Evolutionary conservation across 2,113 vertebrate species (phyloP), one percentile per base, ranked within the genome.

Genomic region (Chamaea fasciata): DNA sequence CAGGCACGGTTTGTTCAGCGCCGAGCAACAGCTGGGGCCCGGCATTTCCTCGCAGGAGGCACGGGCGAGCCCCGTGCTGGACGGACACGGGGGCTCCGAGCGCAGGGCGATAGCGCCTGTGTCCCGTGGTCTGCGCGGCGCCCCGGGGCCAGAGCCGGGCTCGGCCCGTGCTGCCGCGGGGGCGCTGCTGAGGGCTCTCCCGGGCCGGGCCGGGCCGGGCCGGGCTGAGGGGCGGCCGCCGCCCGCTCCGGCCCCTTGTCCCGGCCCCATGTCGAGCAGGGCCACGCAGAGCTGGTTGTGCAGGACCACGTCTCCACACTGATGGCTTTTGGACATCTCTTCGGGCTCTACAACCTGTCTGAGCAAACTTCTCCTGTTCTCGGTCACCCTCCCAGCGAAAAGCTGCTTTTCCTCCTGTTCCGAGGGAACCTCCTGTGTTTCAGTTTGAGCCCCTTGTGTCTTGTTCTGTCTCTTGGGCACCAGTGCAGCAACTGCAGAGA

Each of bases 201-300:
- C 6, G 17, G 31, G 23, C 37, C 42, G 5, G 23, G 50, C 41
- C 5, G 28, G 37, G 37, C 37, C 37, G 37, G 37, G 37, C 37
- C 37, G 37, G 37, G 28, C 13, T 27, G 18, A 42, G 47, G 30
- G 8, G 46, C 7, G 7, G n/a, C 21, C 5, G 1, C 35, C 1
- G 2, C 14, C 37, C 8, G 2, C 17, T 52, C 23, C 23, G 4
- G 10, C 18, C 8, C 22, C 60, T 28, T n/a, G 24, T 13, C n/a
- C n/a, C 7, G 6, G n/a, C 3, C n/a, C 42, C n/a, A 7, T 20
- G 7, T 33, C 5, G 3, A 77, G 57, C 27, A 39, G 64, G 14
- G 28, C 22, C 52, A 5, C 2, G 8, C 13, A 5, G 42, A 57
- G 27, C 23, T 2, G 0, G 22, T 9, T 49, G n/a, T 57, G 22